Conservation (phyloP, 2,888 invertebrate genomes). For the Cyaniris semiargus region DNA sequence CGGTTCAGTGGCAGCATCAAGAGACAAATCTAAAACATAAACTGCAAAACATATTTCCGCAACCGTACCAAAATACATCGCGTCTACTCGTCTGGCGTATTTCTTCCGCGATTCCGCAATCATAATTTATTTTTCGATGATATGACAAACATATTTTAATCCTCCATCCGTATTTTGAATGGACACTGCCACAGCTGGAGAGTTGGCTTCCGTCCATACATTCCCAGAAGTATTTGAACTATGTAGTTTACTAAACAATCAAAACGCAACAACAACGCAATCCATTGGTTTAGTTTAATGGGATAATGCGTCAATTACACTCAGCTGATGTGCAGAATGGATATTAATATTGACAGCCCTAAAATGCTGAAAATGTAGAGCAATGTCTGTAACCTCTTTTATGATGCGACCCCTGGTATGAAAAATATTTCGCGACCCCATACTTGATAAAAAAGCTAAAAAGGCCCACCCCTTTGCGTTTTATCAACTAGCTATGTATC, state of each 20-base stretch:
- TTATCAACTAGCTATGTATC: too few relatives aligned
- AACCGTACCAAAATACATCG: background rate
- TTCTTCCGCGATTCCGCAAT: background rate
- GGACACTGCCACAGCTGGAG: constrained; percentile 43
- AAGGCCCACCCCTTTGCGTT: too few relatives aligned
- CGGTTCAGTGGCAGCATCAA: background rate
- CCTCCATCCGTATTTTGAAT: constrained; percentile 44
- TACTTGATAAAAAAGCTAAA: too few relatives aligned
- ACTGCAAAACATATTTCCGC: background rate
- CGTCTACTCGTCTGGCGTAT: background rate
- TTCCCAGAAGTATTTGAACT: constrained; percentile 48
- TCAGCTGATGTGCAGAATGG: background rate
- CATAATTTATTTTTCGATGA: background rate
- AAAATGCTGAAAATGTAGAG: too few relatives aligned
- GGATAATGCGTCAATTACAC: background rate
- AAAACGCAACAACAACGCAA: background rate
- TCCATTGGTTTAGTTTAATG: constrained; percentile 11
- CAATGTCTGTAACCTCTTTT: too few relatives aligned
- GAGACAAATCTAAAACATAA: too few relatives aligned
- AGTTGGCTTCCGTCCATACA: constrained; percentile 55
- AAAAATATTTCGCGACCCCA: too few relatives aligned
- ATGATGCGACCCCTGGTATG: too few relatives aligned
- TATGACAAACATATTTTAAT: constrained; percentile 23
- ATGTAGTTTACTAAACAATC: constrained; percentile 39
- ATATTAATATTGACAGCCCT: background rate